Base-by-base conservation (phyloP, 2,797 vertebrate species). In the Hemibagrus guttatus region DNA sequence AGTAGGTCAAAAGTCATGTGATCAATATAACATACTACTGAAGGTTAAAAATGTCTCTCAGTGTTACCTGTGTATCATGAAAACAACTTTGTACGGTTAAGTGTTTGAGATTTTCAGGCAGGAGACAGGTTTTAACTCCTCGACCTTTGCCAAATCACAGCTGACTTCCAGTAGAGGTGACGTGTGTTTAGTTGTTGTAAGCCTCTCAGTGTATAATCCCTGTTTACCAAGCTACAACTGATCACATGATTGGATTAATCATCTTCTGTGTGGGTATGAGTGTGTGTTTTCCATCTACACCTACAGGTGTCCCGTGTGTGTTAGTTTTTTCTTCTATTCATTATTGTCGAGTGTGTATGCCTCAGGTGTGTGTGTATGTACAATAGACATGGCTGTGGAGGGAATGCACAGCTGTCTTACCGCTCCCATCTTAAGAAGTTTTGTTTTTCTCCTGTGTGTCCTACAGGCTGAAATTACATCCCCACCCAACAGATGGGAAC, bases 401-500 rank as follows among this genome's bases (percentile, higher is more conserved):
- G 56, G 52, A 78, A 66, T 80, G 64, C 81, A 69, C 87, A 85
- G 87, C 87, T 81, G 75, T 85, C 81, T 26, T 72, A 23, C 78
- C 81, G 61, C 52, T 64, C 63, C 31, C 42, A 71, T 39, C 80
- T 85, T 79, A 13, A 39, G 17, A 64, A 84, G 86, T 84, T 61
- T 84, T 85, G 11, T 79, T 84, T 71, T 64, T 83, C 23, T 84
- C 85, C 72, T 79, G 63, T 68, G 69, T 85, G 80, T 87, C 81
- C 83, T 83, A 84, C 69, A 68, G 79, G 75, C 86, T 91, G 90
- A 90, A 90, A 92, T 91, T 91, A 87, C 88, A 89, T 90, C 87
- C 82, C 87, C 88, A 88, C 88, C 87, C 83, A 61, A 86, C 88
- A 88, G 85, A 90, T 89, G 88, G 82, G 84, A 87, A 84, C 75